Base-by-base conservation (phyloP, 1,140 invertebrate species). In the Trigoniulus corallinus region DNA sequence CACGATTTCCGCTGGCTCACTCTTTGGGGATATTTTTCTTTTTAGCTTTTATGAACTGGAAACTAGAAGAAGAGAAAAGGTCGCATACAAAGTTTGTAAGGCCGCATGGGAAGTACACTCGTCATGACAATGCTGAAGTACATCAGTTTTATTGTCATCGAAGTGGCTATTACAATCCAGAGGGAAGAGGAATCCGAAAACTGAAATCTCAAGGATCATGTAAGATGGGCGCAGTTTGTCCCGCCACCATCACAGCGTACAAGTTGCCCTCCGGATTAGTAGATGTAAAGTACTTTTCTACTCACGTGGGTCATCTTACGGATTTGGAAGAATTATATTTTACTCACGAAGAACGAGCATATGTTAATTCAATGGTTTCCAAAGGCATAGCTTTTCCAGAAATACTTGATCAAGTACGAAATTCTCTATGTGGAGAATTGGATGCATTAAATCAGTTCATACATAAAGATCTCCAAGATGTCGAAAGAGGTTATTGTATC, bases 161-260 rank as follows among this genome's bases (percentile, higher is more conserved):
- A n/a, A 48, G 27, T 34, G 47, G 47, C 3, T 29, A 3, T 10
- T 48, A 48, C 27, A 27, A n/a, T 3, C 27, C 47, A 10, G 12
- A 12, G 21, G 34, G 47, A 55, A 40, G 55, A 56, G 27, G 61
- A 51, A 42, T 55, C 55, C 13, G 57, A 54, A 12, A 56, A 57
- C 52, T 56, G 53, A 42, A 53, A 54, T 3, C 37, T 34, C 26
- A 60, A 29, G 46, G 56, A 58, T 23, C 46, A 26, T 24, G 52
- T 47, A 21, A 61, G 37, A 52, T 57, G 50, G 22, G 51, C 39
- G 12, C 58, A 22, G 18, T 51, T 53, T 34, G 42, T 43, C 37
- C 50, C 34, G 4, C 44, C 12, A 21, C 48, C 37, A 13, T 50
- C 15, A 25, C 3, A 51, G 10, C 53, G 25, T n/a, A 41, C 27